phyloP scores from a whole-genome alignment of 2,113 vertebrate species.

The Phocoena sinus region DNA sequence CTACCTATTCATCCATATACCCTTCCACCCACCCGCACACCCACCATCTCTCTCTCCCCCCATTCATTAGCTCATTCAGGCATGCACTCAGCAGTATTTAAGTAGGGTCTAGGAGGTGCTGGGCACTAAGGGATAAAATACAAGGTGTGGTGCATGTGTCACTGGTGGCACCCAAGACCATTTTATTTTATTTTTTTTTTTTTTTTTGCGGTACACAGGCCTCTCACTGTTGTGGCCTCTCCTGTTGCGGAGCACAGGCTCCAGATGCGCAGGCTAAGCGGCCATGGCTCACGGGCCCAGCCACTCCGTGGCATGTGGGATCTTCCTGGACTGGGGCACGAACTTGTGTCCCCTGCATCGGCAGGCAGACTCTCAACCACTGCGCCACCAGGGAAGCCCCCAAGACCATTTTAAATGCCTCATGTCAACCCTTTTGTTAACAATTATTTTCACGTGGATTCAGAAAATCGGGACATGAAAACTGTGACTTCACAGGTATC shows the following conservation, averaged over 20 bases:
- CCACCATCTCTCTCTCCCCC: background rate
- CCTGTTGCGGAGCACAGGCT: too few relatives aligned
- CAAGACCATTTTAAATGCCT: background rate
- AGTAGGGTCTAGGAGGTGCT: background rate
- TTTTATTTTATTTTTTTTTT: background rate
- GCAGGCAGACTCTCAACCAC: too few relatives aligned
- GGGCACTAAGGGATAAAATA: background rate
- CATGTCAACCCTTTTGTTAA: background rate
- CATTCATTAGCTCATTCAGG: background rate
- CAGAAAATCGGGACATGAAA: background rate
- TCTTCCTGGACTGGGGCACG: too few relatives aligned
- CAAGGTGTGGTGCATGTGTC: background rate
- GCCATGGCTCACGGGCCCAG: too few relatives aligned
- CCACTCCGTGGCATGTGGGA: too few relatives aligned
- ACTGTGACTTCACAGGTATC: background rate
- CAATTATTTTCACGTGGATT: background rate
- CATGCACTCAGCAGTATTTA: too few relatives aligned
- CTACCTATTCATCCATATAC: background rate
- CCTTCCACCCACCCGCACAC: background rate
- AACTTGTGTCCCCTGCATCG: too few relatives aligned
- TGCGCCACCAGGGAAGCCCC: too few relatives aligned
- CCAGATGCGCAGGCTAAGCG: too few relatives aligned
- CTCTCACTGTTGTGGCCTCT: too few relatives aligned
- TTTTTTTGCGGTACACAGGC: too few relatives aligned
- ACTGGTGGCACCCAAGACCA: background rate